These are phyloP conservation scores for Drepanosiphum platanoidis DNA, from an alignment of 2,888 invertebrate genomes.

Conservation along the genomic window DNA sequence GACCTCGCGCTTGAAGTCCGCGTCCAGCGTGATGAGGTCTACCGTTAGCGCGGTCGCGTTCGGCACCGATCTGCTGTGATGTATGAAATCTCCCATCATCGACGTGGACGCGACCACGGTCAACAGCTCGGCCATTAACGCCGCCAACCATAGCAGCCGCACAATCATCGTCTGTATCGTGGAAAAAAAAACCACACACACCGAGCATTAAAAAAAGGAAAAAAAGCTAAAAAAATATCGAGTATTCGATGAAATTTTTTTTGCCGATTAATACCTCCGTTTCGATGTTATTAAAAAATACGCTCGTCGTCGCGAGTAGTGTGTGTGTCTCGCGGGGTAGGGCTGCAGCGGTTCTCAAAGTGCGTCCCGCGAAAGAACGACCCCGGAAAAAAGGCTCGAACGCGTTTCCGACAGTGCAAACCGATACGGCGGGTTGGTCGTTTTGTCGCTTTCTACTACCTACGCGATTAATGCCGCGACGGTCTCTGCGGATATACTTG, in stretches of 20 bases:
- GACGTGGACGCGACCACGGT: neutral
- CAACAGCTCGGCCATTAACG: conserved; percentile 24
- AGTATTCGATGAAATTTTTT: no score
- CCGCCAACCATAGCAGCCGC: conserved; percentile 41
- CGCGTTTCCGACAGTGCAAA: no score
- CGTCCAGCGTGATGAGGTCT: conserved; percentile 2
- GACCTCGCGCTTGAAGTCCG: neutral
- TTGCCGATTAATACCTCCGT: no score
- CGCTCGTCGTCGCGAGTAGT: neutral
- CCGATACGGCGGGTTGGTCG: no score
- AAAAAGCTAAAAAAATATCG: no score
- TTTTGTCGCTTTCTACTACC: no score
- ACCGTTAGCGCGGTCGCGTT: neutral
- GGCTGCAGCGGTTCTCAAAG: neutral
- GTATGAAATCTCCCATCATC: neutral
- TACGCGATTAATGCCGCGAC: conserved; percentile 50
- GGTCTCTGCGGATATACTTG: conserved; percentile 28
- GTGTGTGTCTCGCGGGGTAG: neutral
- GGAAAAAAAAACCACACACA: neutral
- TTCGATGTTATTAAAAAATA: no score
- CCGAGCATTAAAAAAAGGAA: neutral
- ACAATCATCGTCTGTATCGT: conserved; percentile 39
- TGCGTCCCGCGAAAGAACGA: no score
- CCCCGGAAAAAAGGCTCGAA: no score
- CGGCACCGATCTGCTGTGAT: neutral